Percentiles rank a stretch among this genome's conserved stretches.
phyloP scores from a whole-genome alignment of 2,888 invertebrate genomes.

The Tetranychus piercei region DNA sequence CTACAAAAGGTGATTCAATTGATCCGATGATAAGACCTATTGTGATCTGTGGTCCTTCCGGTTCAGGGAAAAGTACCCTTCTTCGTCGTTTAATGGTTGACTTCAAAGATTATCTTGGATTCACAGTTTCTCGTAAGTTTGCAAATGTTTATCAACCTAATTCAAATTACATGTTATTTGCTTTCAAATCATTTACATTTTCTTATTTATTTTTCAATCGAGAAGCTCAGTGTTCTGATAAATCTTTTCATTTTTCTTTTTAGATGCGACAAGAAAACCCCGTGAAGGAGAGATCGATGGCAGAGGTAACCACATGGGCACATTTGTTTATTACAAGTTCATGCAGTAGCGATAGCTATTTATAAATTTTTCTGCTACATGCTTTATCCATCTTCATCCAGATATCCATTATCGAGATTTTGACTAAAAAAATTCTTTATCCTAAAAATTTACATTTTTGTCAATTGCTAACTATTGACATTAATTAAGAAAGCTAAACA shows the following conservation, averaged over 20 bases:
- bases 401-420: no score
- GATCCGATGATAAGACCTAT: constrained; percentile 40
- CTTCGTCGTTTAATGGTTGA: constrained; percentile 66
- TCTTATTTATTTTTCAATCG: background rate
- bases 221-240: background rate
- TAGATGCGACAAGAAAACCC: constrained; percentile 40
- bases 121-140: constrained; percentile 72
- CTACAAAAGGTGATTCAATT: background rate
- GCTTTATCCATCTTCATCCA: background rate
- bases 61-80: constrained; percentile 85
- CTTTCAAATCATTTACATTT: background rate
- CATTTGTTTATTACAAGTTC: no score
- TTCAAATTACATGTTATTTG: background rate
- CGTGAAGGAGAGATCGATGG: constrained; percentile 38
- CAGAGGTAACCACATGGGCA: constrained; percentile 30
- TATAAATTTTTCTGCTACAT: background rate
- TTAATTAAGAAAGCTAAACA: background rate
- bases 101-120: constrained; percentile 71
- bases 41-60: constrained; percentile 84
- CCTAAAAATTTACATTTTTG: background rate
- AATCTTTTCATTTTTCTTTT: background rate
- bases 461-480: background rate
- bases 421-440: background rate
- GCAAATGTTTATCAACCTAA: background rate
- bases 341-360: background rate